Base-by-base conservation (phyloP, 1,140 invertebrate genomes). In the Centruroides sculpturatus region DNA sequence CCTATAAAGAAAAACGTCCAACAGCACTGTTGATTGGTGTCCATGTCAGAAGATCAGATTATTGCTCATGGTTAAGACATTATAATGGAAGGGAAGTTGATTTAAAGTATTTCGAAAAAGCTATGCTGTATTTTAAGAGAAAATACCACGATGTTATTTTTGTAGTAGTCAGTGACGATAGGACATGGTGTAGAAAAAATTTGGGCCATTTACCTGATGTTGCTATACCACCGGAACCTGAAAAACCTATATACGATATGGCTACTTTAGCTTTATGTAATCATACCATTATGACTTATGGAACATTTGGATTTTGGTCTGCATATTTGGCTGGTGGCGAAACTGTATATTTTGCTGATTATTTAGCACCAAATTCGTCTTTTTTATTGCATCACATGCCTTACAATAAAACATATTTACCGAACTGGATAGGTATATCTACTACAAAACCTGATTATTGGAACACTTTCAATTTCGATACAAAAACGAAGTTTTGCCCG, bases 221-320 rank as follows among this genome's bases (percentile, higher is more conserved):
- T n/a, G 5, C 53, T 1, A 55, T 58, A 12, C 13, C 47, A 7
- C 57, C 60, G 0, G 55, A 60, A 13, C 35, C 53, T 13, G 47
- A 57, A 10, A 64, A 65, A 55, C 65, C 67, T 0, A 64, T 60
- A 3, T 46, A 69, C 10, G 74, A 75, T 56, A 50, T 75, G 46
- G 72, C 74, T 13, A 65, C 84, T 34, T 72, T 85, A 66, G 75
- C 80, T 7, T 72, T 75, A 5, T 84, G 82, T 69, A 81, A 85
- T 72, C 83, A 85, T 66, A 78, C 79, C 62, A 81, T 85, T 56
- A 82, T 84, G 65, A 81, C 83, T 68, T 81, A 83, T 49, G 83
- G 83, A 10, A 84, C 82, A 10, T 85, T 81, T 65, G 83, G 83
- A 7, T 81, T 82, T 61, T 84, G 83, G 77, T 81, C 79, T 4